Percentiles rank a stretch among this genome's conserved stretches.
These are phyloP conservation scores for Neopelma chrysocephalum DNA, from an alignment of 2,797 vertebrate species.

Conservation along the genomic window DNA sequence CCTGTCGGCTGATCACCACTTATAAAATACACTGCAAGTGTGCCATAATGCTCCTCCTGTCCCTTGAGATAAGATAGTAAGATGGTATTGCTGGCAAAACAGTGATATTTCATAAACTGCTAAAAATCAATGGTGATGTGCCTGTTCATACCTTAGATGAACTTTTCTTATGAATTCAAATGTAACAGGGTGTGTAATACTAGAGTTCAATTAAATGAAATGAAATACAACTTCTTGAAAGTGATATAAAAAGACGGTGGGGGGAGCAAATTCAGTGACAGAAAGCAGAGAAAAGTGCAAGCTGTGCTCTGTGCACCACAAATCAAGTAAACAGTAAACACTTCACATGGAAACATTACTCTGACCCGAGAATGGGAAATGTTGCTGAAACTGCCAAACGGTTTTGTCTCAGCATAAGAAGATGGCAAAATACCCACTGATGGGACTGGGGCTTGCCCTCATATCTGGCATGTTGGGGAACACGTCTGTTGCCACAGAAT, in stretches of 20 bases:
- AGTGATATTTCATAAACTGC: conserved; percentile 32
- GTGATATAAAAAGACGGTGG: background rate
- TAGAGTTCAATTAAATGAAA: background rate
- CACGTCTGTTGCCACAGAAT: background rate
- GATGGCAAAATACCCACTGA: background rate
- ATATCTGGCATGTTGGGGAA: background rate
- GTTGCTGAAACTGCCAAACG: background rate
- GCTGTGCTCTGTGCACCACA: background rate
- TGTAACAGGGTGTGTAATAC: background rate
- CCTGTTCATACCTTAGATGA: background rate
- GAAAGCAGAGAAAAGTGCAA: background rate
- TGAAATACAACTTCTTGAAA: background rate
- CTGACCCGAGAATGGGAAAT: background rate
- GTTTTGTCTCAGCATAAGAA: rapidly evolving
- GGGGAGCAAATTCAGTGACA: background rate
- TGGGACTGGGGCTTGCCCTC: background rate
- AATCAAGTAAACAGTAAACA: background rate
- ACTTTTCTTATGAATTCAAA: conserved; percentile 23
- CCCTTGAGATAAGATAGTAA: background rate
- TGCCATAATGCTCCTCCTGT: background rate
- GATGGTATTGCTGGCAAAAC: conserved; percentile 45
- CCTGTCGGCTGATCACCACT: background rate
- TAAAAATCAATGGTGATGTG: conserved; percentile 20
- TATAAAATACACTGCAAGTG: background rate
- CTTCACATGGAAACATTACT: background rate